Conservation (phyloP, 2,797 vertebrate genomes). For the Eulemur mongoz region DNA sequence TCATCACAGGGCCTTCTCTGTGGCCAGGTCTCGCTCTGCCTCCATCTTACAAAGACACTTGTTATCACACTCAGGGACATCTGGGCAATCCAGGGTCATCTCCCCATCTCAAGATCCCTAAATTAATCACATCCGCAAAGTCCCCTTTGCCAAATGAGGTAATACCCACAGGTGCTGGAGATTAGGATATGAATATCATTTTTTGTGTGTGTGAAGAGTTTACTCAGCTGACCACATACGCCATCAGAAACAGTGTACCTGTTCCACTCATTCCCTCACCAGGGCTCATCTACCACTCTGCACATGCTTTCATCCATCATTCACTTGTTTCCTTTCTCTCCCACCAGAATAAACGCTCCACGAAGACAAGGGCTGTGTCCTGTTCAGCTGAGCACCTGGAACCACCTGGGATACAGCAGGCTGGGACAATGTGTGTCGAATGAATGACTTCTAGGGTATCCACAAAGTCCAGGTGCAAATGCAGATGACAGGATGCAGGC, state of each 20-base stretch:
- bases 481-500: not conserved
- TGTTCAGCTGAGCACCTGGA: not conserved
- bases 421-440: not conserved
- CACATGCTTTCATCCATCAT: not conserved
- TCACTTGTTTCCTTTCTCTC: not conserved
- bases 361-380: not conserved
- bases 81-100: not conserved
- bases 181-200: rapidly evolving
- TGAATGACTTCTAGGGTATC: not conserved
- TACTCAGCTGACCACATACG: rapidly evolving
- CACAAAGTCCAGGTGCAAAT: not conserved
- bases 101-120: not conserved
- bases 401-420: not conserved
- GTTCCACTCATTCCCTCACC: rapidly evolving
- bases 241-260: not conserved
- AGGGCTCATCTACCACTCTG: rapidly evolving
- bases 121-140: not conserved
- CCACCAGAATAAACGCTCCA: not conserved
- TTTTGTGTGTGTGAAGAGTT: rapidly evolving
- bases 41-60: not conserved
- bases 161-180: not conserved
- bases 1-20: not conserved
- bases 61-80: not conserved
- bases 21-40: not conserved
- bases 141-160: too few relatives aligned